Evolutionary conservation across 2,888 invertebrate species (phyloP).

Genomic region (Brenthis daphne): DNA sequence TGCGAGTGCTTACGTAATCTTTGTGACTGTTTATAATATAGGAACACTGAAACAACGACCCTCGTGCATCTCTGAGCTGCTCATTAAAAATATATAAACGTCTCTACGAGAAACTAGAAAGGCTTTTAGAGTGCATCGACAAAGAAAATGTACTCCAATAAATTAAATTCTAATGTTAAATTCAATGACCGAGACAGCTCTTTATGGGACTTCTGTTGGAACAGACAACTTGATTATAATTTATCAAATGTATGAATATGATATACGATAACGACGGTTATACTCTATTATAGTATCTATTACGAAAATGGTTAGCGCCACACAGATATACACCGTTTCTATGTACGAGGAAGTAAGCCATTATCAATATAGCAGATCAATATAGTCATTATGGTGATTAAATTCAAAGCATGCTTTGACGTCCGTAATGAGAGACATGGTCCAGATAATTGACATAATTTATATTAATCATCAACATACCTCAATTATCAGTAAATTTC

Average conservation of each 20-base stretch:
- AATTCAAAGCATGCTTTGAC: conserved; percentile 56
- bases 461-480: conserved; percentile 24
- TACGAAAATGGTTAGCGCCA: conserved; percentile 1
- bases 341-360: conserved; percentile 34
- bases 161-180: conserved; percentile 1
- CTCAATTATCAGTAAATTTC: conserved; percentile 8
- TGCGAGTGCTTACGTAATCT: conserved; percentile 33
- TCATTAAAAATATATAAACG: conserved; percentile 34
- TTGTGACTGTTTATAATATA: conserved; percentile 30
- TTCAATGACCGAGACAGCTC: conserved; percentile 4
- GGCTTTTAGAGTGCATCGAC: conserved; percentile 19
- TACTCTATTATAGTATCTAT: background rate
- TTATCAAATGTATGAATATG: background rate
- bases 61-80: conserved; percentile 28
- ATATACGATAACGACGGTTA: background rate
- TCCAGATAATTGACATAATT: conserved; percentile 30
- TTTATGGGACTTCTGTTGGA: background rate
- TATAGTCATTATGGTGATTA: conserved; percentile 57
- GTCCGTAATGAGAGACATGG: conserved; percentile 39
- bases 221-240: background rate
- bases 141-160: conserved; percentile 10
- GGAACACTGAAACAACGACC: conserved; percentile 28
- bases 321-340: background rate
- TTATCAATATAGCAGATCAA: conserved; percentile 45
- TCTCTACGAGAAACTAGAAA: conserved; percentile 22